Evolutionary conservation across 2,888 invertebrate species (phyloP), one percentile per base, ranked within the genome.

Genomic region (Acholoe squamosa): DNA sequence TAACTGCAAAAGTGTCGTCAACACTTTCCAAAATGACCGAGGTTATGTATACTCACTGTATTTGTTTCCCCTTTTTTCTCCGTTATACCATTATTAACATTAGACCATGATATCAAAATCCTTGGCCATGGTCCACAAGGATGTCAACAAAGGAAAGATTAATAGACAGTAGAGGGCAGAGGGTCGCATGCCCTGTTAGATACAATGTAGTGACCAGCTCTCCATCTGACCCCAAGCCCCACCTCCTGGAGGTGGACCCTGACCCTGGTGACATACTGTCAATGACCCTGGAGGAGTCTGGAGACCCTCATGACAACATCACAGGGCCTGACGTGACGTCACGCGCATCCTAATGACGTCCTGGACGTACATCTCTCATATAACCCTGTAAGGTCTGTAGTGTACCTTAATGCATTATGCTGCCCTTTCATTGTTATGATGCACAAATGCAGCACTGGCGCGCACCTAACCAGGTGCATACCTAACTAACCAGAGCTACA

Each of bases 91-190:
- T 10, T 7, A 7, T 7, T 43, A 43, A 3, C 43, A 10, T 10
- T 43, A 43, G 43, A 43, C 5, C 43, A 43, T 10, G n/a, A 43
- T 43, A 43, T 43, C 43, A 43, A 43, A 43, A 43, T 43, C 43
- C 43, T 19, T 61, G 61, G 61, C 61, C 22, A 14, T 1, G 12
- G 61, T 61, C 71, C 71, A 71, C 25, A 28, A 16, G 5, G 71
- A 71, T 71, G 71, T 71, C 71, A 71, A 71, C 71, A 71, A 28
- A 71, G 3, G 71, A 10, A 71, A 71, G 71, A 71, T 71, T 71
- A 71, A 71, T 71, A 71, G 25, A 71, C 71, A n/a, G 22, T 25
- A 7, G n/a, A n/a, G 28, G 19, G 28, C 28, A 28, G 14, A 1
- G 31, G 71, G 71, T 71, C 71, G 28, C 28, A 16, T 71, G 71